phyloP scores from a whole-genome alignment of 2,113 vertebrate genomes.

The Mus pahari region DNA sequence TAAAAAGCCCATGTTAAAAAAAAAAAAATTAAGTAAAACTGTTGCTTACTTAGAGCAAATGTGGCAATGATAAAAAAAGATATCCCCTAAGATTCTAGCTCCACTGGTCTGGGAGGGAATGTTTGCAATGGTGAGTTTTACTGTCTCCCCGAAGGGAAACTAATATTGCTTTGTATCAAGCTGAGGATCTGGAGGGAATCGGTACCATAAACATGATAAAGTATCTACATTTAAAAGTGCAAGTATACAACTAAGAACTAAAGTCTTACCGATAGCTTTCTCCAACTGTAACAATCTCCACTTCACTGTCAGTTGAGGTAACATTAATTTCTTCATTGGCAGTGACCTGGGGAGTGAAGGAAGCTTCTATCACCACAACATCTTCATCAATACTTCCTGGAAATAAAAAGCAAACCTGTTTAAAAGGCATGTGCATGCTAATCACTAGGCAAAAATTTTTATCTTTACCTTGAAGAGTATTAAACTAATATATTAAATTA shows the following conservation, averaged over 20 bases:
- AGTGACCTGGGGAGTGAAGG: constrained; percentile 93
- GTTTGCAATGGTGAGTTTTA: constrained; percentile 8
- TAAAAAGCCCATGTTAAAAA: constrained; percentile 17
- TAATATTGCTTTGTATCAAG: background rate
- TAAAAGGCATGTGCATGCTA: constrained; percentile 21
- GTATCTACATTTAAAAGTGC: constrained; percentile 9
- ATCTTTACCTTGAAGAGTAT: constrained; percentile 22
- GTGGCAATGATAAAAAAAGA: background rate
- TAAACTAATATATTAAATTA: constrained; percentile 28
- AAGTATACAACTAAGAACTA: background rate
- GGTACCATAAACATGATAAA: constrained; percentile 4
- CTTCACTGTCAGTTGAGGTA: constrained; percentile 99
- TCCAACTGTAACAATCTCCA: constrained; percentile 98
- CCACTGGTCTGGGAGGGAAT: background rate
- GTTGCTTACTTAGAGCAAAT: background rate
- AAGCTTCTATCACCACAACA: constrained; percentile 99
- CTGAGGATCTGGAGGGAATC: background rate
- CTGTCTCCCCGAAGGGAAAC: background rate
- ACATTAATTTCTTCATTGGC: constrained; percentile 99
- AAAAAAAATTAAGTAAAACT: constrained; percentile 11
- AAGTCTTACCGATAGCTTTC: constrained; percentile 94
- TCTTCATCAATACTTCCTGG: constrained; percentile 97
- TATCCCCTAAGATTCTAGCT: background rate
- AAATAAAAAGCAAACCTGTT: constrained; percentile 50
- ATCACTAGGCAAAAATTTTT: background rate